Base-by-base conservation (phyloP, 2,797 vertebrate genomes). In the Carcharodon carcharias region DNA sequence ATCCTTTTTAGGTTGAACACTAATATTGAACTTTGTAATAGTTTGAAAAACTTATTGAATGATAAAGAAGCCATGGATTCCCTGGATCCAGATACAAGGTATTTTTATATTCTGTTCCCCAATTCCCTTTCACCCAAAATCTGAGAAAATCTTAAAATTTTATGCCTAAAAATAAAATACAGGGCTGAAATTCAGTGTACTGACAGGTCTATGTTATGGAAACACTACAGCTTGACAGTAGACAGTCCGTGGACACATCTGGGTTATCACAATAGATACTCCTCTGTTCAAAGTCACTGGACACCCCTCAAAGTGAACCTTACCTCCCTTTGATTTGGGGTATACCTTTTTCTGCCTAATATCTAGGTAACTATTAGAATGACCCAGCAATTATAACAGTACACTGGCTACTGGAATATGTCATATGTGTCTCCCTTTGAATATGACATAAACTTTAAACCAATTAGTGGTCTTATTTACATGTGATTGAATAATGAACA, bases 61-160 rank as follows among this genome's bases (percentile, higher is more conserved):
- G 97, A 98, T 97, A 97, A 99, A 54, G 97, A 98, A 3, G 96
- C 98, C 73, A 67, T 98, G 97, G 97, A 97, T 96, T 98, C 98
- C 96, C 97, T 99, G 96, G 99, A 99, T 97, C 97, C 98, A 54
- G 99, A 99, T 97, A 98, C 99, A 95, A 99, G 98, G 99, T 99
- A 97, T 21, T 40, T 77, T 5, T 97, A 96, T 16, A 21, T 11
- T 69, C 23, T 63, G 11, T 85, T 71, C 40, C 18, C 28, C n/a
- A 50, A 40, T 95, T 73, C 61, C 50, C 11, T 73, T 77, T 28
- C 23, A 50, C 65, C 31, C 26, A 28, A 3, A 67, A 50, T 95
- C 63, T 71, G 40, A 50, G 40, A 91, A 91, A 63, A 91, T 63
- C 96, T 26, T n/a, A 6, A 6, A 54, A 26, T 45, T 23, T 56